Evolutionary conservation across 2,888 invertebrate species (phyloP).

Genomic region (Volucella zonaria): DNA sequence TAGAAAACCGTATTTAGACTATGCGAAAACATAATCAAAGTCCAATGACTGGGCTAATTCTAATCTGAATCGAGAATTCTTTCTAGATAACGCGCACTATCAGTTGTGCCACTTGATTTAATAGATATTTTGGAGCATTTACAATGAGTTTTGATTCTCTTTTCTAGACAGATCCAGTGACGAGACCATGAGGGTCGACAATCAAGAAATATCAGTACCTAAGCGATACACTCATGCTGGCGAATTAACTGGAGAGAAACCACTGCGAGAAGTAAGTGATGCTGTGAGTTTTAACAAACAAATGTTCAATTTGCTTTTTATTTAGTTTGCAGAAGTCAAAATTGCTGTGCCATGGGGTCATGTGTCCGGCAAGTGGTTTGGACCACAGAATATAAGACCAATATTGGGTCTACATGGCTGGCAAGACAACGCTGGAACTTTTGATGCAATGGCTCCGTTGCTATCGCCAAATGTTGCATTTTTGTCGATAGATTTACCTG

Average conservation of each 20-base stretch:
- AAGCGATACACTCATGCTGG: conserved; percentile 80
- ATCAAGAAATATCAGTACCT: conserved; percentile 9
- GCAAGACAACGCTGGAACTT: conserved; percentile 91
- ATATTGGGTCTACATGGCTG: conserved; percentile 90
- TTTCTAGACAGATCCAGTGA: conserved; percentile 27
- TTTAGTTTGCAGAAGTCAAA: conserved; percentile 85
- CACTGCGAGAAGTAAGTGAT: conserved; percentile 78
- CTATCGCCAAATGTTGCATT: conserved; percentile 84
- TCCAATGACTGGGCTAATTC: too few relatives aligned
- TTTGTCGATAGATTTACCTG: conserved; percentile 87
- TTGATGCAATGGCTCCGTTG: conserved; percentile 87
- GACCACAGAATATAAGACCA: conserved; percentile 85
- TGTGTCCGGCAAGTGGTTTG: conserved; percentile 88
- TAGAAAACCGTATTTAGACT: too few relatives aligned
- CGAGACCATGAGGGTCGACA: conserved; percentile 16
- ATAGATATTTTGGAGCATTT: neutral
- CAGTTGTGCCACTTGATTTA: too few relatives aligned
- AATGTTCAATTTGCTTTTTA: conserved; percentile 73
- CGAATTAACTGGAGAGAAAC: conserved; percentile 79
- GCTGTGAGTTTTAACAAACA: neutral
- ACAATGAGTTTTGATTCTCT: neutral
- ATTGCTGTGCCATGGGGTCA: conserved; percentile 89
- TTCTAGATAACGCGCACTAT: too few relatives aligned
- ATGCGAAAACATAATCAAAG: too few relatives aligned
- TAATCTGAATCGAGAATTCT: too few relatives aligned